Evolutionary conservation across 2,797 vertebrate species (phyloP), one percentile per base, ranked within the genome.

Genomic region (Nannoperca obscura): DNA sequence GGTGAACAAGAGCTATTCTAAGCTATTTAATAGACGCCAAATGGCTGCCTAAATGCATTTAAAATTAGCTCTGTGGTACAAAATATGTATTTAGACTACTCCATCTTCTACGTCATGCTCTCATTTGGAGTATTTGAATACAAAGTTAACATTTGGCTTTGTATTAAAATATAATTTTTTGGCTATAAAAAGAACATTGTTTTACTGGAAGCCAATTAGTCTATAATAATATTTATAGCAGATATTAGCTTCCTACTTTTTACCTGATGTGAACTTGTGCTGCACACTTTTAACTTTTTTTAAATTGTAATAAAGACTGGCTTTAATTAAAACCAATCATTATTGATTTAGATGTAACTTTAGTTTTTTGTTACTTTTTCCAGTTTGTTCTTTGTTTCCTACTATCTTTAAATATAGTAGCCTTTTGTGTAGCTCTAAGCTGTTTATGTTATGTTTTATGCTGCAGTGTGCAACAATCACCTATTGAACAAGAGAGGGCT

Each of bases 1-100:
- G 66, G 64, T 58, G 74, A 79, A 78, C 75, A 67, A 74, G 83
- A 78, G 64, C 53, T 83, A 68, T 85, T 86, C 78, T 64, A 57
- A 67, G 75, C 54, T 7, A 3, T 36, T 61, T 74, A 66, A 82
- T 69, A 36, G 24, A 40, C 74, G 14, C 5, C 19, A 49, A 58
- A 66, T 11, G 24, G 32, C 74, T 60, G 69, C 46, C 22, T 66
- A 59, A 70, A 42, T 42, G 44, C 36, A 46, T 81, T 76, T 49
- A 24, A 54, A 74, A 64, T 57, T 6, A 62, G 40, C 64, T 30
- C 10, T 44, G 19, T 40, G 36, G 53, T 34, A 64, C n/a, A 1
- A 76, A 78, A 82, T 59, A 46, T 53, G 58, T 27, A 65, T 78
- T 14, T 14, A 13, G 75, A 34, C 15, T n/a, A 32, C 30, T 65